Base-by-base conservation (phyloP, 2,113 vertebrate species). In the Cacatua alba region DNA sequence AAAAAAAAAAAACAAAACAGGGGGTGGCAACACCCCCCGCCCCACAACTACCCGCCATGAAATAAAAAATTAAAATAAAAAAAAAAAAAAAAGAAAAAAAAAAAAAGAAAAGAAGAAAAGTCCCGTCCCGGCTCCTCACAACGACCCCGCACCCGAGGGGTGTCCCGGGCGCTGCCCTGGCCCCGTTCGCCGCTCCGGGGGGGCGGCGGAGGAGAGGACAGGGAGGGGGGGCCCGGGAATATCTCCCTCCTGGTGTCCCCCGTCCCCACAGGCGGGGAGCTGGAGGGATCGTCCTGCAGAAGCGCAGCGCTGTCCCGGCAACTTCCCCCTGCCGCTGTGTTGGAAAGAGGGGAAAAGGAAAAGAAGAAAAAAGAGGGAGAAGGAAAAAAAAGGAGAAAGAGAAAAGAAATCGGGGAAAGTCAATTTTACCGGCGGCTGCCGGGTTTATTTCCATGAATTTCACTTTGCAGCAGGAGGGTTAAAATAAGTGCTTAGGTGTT, bases 401-500 rank as follows among this genome's bases (percentile, higher is more conserved):
- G 17, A 63, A 80, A 82, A 92, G 6, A 64, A 84, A 82, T 43
- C 15, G 25, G 43, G 25, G 39, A 71, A 90, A 59, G 75, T 16
- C n/a, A 12, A 33, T 60, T 49, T 69, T 59, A 29, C 39, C 84
- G 81, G 39, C 86, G 41, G 81, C n/a, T 53, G 53, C 33, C 43
- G n/a, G 48, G 76, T 93, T 96, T 92, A 95, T 96, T 95, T 94
- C 96, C 96, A 88, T 78, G 96, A 89, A 93, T 95, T 93, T 88
- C 90, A 72, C 87, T 93, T 97, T 75, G 88, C 39, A 64, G 84
- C 10, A 43, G 87, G 82, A 86, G 93, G 76, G 85, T 93, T 95
- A 95, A 93, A 95, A 96, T 90, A 97, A 97, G 77, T 97, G 97
- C 95, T 96, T 97, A 97, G 97, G 97, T 97, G 98, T 97, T 98